Evolutionary conservation across 2,888 invertebrate species (phyloP).

Genomic region (Lottia gigantea): DNA sequence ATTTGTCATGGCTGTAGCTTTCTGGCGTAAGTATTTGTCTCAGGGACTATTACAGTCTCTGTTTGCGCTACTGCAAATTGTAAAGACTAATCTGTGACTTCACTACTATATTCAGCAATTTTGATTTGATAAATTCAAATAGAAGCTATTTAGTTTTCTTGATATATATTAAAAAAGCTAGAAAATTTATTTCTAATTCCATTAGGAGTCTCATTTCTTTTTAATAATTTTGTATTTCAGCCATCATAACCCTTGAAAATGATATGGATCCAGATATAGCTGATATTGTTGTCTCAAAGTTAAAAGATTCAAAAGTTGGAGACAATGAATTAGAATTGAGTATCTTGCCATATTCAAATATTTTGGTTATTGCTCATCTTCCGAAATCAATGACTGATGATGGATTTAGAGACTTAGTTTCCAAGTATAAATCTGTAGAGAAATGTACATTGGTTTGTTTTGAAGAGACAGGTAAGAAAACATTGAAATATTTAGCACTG

Average conservation of each 20-base stretch:
- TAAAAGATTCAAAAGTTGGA: slow-evolving; percentile 45
- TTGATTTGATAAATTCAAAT: too few relatives aligned
- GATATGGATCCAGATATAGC: slow-evolving; percentile 30
- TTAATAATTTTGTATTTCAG: slow-evolving; percentile 1
- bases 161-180: too few relatives aligned
- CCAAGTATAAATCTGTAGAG: slow-evolving; percentile 69
- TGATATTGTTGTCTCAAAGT: slow-evolving; percentile 47
- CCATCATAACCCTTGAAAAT: not conserved
- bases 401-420: slow-evolving; percentile 69
- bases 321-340: slow-evolving; percentile 65
- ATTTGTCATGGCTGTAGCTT: too few relatives aligned
- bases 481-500: too few relatives aligned
- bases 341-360: slow-evolving; percentile 69
- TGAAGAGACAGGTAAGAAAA: slow-evolving; percentile 66
- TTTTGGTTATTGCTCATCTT: slow-evolving; percentile 71
- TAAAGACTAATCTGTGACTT: too few relatives aligned
- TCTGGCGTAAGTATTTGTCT: too few relatives aligned
- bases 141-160: too few relatives aligned
- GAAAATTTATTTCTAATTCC: too few relatives aligned
- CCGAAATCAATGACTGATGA: slow-evolving; percentile 69
- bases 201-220: not conserved
- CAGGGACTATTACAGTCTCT: too few relatives aligned
- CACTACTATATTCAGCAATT: too few relatives aligned
- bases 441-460: slow-evolving; percentile 71
- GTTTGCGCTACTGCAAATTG: too few relatives aligned